A percentile compares a stretch with the other conserved stretches of the same genome.
Conservation (phyloP, 2,888 invertebrate species). For the Dicycla oo region DNA sequence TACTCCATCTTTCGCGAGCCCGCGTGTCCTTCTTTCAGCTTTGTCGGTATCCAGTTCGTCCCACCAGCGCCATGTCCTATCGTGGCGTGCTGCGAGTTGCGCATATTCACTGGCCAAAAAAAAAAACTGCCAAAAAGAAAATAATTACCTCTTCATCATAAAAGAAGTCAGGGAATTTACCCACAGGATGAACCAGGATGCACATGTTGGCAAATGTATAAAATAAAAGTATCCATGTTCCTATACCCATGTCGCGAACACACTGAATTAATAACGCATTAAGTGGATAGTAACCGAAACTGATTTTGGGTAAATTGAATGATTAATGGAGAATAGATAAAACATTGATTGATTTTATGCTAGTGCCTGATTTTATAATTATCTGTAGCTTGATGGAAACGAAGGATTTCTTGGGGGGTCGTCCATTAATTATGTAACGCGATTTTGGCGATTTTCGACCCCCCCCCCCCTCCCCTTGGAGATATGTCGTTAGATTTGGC, state of each 20-base stretch:
- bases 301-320: slow-evolving; percentile 31
- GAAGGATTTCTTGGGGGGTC: too few species aligned
- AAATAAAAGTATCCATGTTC: slow-evolving; percentile 20
- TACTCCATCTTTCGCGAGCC: neutral
- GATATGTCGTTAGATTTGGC: too few species aligned
- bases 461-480: too few species aligned
- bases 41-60: neutral
- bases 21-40: neutral
- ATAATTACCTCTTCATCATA: slow-evolving; percentile 28
- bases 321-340: slow-evolving; percentile 3
- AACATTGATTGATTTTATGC: neutral
- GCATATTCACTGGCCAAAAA: neutral
- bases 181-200: neutral
- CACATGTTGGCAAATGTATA: slow-evolving; percentile 7
- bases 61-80: neutral
- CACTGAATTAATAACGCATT: slow-evolving; percentile 51
- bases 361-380: neutral
- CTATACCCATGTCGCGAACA: slow-evolving; percentile 6
- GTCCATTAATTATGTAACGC: too few species aligned
- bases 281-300: slow-evolving; percentile 4
- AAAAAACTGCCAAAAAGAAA: neutral
- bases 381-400: neutral
- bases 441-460: too few species aligned
- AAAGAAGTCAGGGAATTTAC: slow-evolving; percentile 10
- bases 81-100: too few species aligned